These are phyloP conservation scores for Montipora sp. DNA, from an alignment of 64 coral and sea anemone species.

Conservation along the genomic window DNA sequence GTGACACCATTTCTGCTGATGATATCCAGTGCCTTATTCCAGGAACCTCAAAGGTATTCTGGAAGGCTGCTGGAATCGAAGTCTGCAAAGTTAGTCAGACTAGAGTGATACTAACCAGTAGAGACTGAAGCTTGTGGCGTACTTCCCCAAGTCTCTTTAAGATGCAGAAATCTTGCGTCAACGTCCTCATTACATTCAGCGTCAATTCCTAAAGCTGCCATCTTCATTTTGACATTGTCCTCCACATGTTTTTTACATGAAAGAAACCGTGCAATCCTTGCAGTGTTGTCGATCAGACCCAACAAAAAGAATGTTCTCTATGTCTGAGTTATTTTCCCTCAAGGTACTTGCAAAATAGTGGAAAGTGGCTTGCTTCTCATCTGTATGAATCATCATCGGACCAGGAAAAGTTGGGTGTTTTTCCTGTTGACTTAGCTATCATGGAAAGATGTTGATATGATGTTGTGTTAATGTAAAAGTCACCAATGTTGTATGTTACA, in stretches of 20 bases:
- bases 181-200: conserved; percentile 46
- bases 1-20: conserved; percentile 11
- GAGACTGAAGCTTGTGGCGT: conserved; percentile 11
- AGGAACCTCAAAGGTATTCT: background rate
- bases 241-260: conserved; percentile 56
- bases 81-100: background rate
- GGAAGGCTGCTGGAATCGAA: background rate
- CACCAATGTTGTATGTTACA: conserved; percentile 55
- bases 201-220: conserved; percentile 37
- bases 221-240: conserved; percentile 48
- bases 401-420: conserved; percentile 47
- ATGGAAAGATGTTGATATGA: conserved; percentile 50
- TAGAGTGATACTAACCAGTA: background rate
- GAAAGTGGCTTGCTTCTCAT: conserved; percentile 33
- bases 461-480: conserved; percentile 57
- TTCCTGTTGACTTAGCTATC: conserved; percentile 15
- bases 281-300: conserved; percentile 29
- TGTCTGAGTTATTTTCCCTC: conserved; percentile 4
- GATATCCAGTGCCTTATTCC: background rate
- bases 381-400: conserved; percentile 36
- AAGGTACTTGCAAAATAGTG: conserved; percentile 51
- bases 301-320: conserved; percentile 30
- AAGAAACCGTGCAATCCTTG: conserved; percentile 19
- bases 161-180: conserved; percentile 25
- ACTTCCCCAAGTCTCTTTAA: conserved; percentile 19